These are phyloP conservation scores for Lottia scabra DNA, from an alignment of 2,888 invertebrate genomes.

Conservation along the genomic window DNA sequence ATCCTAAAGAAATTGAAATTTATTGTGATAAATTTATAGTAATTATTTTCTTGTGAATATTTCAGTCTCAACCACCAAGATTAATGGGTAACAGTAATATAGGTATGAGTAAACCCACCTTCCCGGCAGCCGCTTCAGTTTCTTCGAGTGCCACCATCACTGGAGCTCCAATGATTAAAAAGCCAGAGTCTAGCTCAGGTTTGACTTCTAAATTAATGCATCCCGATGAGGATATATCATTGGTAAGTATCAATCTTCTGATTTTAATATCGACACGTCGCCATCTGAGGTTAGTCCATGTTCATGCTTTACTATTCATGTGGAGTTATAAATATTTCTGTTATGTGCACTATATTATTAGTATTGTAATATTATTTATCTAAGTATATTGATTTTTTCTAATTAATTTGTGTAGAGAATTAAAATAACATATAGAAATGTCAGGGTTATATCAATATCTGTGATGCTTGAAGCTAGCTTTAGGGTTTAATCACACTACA, in stretches of 20 bases:
- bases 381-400: too few species aligned
- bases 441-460: too few species aligned
- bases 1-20: too few species aligned
- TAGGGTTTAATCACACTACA: too few species aligned
- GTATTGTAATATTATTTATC: neutral
- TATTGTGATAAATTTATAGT: too few species aligned
- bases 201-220: conserved; percentile 67
- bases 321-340: neutral
- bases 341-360: neutral
- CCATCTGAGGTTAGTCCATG: neutral
- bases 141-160: conserved; percentile 57
- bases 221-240: conserved; percentile 67
- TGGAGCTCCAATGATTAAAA: conserved; percentile 64
- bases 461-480: too few species aligned
- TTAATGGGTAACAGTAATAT: conserved; percentile 23
- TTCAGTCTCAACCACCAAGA: conserved; percentile 22
- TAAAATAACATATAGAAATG: too few species aligned
- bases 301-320: neutral
- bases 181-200: conserved; percentile 66
- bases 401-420: too few species aligned
- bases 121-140: conserved; percentile 54
- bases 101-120: conserved; percentile 55
- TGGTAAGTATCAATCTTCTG: conserved; percentile 52
- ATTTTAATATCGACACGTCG: neutral
- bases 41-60: neutral